Conservation (phyloP, 2,797 vertebrate genomes). For the Acrossocheilus fasciatus region DNA sequence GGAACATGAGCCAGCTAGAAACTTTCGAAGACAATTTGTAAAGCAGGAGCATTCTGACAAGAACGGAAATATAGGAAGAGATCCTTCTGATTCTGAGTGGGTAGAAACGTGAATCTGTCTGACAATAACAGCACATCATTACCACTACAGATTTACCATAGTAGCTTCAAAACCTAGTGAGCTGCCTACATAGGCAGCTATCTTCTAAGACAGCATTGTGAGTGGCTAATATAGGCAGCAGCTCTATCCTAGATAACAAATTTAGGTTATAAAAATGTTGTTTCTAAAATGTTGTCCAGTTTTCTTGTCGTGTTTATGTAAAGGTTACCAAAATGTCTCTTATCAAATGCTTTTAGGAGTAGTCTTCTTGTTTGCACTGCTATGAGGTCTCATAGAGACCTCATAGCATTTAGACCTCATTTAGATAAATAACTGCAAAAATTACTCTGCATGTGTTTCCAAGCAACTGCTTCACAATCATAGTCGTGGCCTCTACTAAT, state of each 20-base stretch:
- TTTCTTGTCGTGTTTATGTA: neutral
- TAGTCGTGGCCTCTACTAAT: slow-evolving; percentile 11
- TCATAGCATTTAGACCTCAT: too few relatives aligned
- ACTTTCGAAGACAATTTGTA: neutral
- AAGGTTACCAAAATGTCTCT: neutral
- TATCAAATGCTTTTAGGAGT: neutral
- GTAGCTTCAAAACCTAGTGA: slow-evolving; percentile 2
- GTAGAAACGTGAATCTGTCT: neutral
- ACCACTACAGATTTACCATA: neutral
- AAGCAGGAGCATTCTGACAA: slow-evolving; percentile 7
- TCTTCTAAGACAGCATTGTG: neutral
- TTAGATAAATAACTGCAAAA: slow-evolving; percentile 30
- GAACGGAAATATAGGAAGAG: neutral
- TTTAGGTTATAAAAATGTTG: neutral
- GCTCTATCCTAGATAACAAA: neutral
- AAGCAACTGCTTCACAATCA: slow-evolving; percentile 52
- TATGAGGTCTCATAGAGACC: too few relatives aligned
- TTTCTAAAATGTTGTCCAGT: neutral
- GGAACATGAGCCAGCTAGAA: neutral
- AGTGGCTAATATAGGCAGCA: neutral
- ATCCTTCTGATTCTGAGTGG: slow-evolving; percentile 14
- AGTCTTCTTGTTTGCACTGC: neutral
- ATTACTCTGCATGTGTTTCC: slow-evolving; percentile 41
- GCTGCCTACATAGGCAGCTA: neutral
- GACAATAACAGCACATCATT: slow-evolving; percentile 24